Base-by-base conservation (phyloP, 2,888 invertebrate genomes). In the Agonopterix subpropinquella region DNA sequence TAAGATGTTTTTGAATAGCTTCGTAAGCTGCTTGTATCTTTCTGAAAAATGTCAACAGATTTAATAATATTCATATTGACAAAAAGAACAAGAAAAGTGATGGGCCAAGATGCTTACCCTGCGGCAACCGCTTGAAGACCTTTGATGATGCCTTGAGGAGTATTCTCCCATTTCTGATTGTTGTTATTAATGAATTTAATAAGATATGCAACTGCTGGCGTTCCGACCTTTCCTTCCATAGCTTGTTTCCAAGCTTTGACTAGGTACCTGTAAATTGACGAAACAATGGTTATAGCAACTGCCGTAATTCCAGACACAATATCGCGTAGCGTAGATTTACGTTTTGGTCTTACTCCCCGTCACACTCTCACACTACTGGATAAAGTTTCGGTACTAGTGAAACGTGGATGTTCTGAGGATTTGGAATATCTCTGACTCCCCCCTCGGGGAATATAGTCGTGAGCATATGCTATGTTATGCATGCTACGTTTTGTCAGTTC, bases 241-340 rank as follows among this genome's bases (percentile, higher is more conserved):
- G 92, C 92, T 67, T 92, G 92, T 54, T 92, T 92, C 90, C 93
- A 95, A 0, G 92, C 91, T 81, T 96, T 96, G 9, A 95, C 91
- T 41, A 96, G 83, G 72, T 92, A 96, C 59, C 93, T 91, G 57
- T 4, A 54, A 61, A 53, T n/a, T 8, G 47, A 28, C 13, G 11
- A 50, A 51, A 42, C 10, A 39, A 39, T 39, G 1, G 28, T 28
- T 28, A 28, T 28, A 7, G 28, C 28, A 28, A 18, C 18, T 18
- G 18, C 18, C 18, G 18, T 4, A 18, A 18, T 18, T 18, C 4
- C 18, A 18, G 18, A 18, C 2, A 18, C 18, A 18, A 18, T 18
- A 4, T 18, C 18, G 18, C 18, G 18, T 18, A 18, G n/a, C n/a
- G n/a, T n/a, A n/a, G n/a, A n/a, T n/a, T n/a, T n/a, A n/a, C n/a